phyloP scores from a whole-genome alignment of 1,140 invertebrate species.

The Trialeurodes vaporariorum region DNA sequence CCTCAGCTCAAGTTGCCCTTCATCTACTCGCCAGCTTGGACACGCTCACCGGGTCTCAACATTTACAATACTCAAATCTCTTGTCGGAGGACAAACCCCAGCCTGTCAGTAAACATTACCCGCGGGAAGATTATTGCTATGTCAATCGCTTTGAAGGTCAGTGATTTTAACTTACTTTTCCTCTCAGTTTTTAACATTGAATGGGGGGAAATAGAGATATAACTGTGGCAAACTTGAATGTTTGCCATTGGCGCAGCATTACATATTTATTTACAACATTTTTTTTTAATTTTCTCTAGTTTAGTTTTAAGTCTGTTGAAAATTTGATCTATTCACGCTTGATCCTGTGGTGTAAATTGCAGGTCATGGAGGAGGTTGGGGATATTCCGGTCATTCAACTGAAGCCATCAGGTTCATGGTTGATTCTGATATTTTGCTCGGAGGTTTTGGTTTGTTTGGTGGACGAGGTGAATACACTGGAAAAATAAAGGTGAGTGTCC shows the following conservation, averaged over 20 bases:
- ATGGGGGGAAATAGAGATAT: no score
- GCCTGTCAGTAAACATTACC: neutral
- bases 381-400: slow-evolving; percentile 89
- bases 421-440: slow-evolving; percentile 83
- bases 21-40: slow-evolving; percentile 82
- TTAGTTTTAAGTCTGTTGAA: no score
- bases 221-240: no score
- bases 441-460: slow-evolving; percentile 89
- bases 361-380: slow-evolving; percentile 93
- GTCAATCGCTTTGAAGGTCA: slow-evolving; percentile 3
- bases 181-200: neutral
- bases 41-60: slow-evolving; percentile 35
- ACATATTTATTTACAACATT: no score
- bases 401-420: slow-evolving; percentile 88
- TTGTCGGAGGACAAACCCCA: neutral
- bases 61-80: slow-evolving; percentile 26
- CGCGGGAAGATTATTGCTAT: slow-evolving; percentile 1
- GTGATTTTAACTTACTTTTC: neutral
- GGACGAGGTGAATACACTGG: slow-evolving; percentile 94
- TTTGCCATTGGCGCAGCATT: no score
- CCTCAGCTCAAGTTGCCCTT: slow-evolving; percentile 71
- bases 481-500: slow-evolving; percentile 60
- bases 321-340: no score
- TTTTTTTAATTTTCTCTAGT: no score
- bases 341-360: no score